Conservation (phyloP, 2,888 invertebrate species). For the Lasioglossum calceatum region DNA sequence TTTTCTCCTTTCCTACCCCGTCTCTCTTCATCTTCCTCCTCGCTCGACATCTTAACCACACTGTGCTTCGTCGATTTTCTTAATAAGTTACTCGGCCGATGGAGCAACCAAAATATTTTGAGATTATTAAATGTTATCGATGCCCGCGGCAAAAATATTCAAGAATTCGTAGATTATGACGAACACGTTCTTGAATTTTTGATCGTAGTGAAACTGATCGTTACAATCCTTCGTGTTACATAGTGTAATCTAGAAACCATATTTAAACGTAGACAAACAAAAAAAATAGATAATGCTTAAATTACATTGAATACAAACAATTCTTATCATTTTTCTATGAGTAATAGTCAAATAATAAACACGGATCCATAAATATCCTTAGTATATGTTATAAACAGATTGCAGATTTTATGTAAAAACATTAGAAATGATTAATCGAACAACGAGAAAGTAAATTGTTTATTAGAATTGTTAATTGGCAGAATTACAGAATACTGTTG, state of each 20-base stretch:
- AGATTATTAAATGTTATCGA: not conserved
- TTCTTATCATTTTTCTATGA: not conserved
- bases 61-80: constrained; percentile 33
- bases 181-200: not conserved
- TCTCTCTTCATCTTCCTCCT: constrained; percentile 38
- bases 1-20: constrained; percentile 17
- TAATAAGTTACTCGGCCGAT: constrained; percentile 7
- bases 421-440: not conserved
- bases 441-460: not conserved
- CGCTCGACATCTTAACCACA: constrained; percentile 32
- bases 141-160: not conserved
- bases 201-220: not conserved
- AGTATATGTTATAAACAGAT: not conserved
- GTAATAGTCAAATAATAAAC: not conserved
- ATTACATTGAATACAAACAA: not conserved
- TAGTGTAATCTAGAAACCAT: not conserved
- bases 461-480: no score
- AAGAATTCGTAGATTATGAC: not conserved
- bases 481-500: not conserved
- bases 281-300: not conserved
- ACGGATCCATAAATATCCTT: not conserved
- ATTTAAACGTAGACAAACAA: not conserved
- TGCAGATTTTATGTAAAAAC: not conserved
- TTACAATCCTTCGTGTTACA: not conserved
- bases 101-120: constrained; percentile 2